These are phyloP conservation scores for Ctena decussata DNA, from an alignment of 2,888 invertebrate species.

Conservation along the genomic window DNA sequence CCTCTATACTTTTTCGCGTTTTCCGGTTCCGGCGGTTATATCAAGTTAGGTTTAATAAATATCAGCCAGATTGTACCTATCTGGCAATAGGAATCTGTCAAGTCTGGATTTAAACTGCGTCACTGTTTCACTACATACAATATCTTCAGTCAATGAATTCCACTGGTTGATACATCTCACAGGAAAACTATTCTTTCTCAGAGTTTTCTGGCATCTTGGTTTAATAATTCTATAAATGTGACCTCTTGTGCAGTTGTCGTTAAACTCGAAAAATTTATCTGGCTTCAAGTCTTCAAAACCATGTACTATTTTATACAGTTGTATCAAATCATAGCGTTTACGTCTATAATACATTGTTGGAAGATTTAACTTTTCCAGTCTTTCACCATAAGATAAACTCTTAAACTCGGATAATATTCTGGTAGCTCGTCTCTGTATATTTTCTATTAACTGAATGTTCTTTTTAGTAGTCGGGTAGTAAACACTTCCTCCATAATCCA, in stretches of 20 bases:
- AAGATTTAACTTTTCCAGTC: slow-evolving; percentile 27
- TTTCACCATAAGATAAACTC: slow-evolving; percentile 2
- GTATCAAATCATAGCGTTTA: slow-evolving; percentile 28
- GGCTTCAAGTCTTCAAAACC: background rate
- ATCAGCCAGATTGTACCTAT: slow-evolving; percentile 3
- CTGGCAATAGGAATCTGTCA: background rate
- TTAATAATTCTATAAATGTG: slow-evolving; percentile 14
- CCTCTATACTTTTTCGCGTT: too few species aligned
- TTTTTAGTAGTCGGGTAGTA: slow-evolving; percentile 13
- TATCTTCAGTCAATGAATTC: slow-evolving; percentile 2
- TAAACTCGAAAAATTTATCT: slow-evolving; percentile 7
- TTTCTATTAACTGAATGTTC: slow-evolving; percentile 24
- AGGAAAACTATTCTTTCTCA: background rate
- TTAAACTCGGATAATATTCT: slow-evolving; percentile 25
- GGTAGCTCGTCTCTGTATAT: slow-evolving; percentile 15
- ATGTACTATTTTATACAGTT: slow-evolving; percentile 20
- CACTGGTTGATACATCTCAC: background rate
- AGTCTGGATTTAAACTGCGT: background rate
- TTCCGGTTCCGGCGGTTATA: too few species aligned
- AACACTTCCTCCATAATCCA: slow-evolving; percentile 17
- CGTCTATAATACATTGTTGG: slow-evolving; percentile 28
- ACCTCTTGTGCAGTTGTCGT: slow-evolving; percentile 19
- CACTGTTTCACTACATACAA: slow-evolving; percentile 4
- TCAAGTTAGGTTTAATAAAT: too few species aligned
- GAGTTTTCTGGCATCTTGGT: too few species aligned